phyloP scores from a whole-genome alignment of 2,888 invertebrate species.

The Strigamia maritima region DNA sequence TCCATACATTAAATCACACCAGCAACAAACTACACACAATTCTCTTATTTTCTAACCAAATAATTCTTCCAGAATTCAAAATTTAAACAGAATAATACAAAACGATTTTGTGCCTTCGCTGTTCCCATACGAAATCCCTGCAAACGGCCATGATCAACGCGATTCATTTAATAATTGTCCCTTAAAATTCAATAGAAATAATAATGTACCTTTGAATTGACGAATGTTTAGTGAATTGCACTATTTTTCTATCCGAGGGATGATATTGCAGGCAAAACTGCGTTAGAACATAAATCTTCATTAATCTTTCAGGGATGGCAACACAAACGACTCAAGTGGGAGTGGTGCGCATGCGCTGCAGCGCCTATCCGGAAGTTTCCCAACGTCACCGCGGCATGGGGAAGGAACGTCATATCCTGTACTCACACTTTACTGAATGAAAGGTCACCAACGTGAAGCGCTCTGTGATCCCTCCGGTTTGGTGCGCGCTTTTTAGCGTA shows the following conservation, averaged over 20 bases:
- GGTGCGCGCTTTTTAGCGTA: slow-evolving; percentile 43
- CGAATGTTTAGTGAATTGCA: neutral
- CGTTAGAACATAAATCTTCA: slow-evolving; percentile 38
- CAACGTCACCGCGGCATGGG: slow-evolving; percentile 34
- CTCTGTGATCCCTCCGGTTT: slow-evolving; percentile 43
- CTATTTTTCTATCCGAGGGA: neutral
- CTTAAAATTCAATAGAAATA: neutral
- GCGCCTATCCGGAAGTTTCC: slow-evolving; percentile 27
- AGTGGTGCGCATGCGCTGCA: slow-evolving; percentile 35
- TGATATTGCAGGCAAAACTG: neutral
- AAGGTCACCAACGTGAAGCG: slow-evolving; percentile 44
- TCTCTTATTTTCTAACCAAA: neutral
- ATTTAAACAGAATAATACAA: neutral
- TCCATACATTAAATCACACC: neutral
- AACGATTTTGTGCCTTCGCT: neutral
- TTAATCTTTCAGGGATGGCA: slow-evolving; percentile 37
- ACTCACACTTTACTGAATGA: slow-evolving; percentile 45
- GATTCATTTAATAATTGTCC: neutral
- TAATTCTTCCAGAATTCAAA: neutral
- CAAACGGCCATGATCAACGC: neutral
- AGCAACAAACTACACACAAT: neutral
- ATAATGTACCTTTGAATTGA: neutral
- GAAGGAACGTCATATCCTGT: slow-evolving; percentile 43
- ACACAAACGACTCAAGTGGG: slow-evolving; percentile 12
- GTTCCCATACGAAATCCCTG: neutral